Base-by-base conservation (phyloP, 1,140 invertebrate genomes). In the Pogonus chalceus region DNA sequence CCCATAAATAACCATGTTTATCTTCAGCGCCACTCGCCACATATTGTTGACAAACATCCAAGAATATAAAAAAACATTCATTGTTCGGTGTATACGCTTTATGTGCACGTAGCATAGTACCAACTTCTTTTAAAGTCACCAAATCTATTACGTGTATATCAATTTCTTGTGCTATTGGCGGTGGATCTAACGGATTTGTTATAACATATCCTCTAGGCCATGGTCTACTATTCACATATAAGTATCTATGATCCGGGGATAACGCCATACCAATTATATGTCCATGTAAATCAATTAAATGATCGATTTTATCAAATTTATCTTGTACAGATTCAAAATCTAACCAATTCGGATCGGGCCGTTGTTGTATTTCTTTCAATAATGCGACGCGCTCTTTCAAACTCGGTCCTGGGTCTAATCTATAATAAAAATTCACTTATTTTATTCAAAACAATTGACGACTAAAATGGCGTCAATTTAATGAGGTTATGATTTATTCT, bases 71-170 rank as follows among this genome's bases (percentile, higher is more conserved):
- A 69, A 91, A 92, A 62, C 89, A 92, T 67, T 92, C 88, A 53
- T 88, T 87, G 65, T 90, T 90, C 3, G 87, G 82, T 2, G 90
- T 92, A 63, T 88, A 93, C 1, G 88, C 88, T 69, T 87, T 87
- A 65, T 92, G 90, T 12, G 88, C 78, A 52, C 85, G 74, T n/a
- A 89, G 65, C 83, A 92, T 90, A 37, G 80, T 88, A 2, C 88
- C 89, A 16, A 92, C 84, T 71, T 85, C 78, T 64, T 84, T 82
- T 23, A 92, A 73, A 0, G 83, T 88, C 26, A 81, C 77, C 54
- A 92, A 71, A 72, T 92, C 90, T 59, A 92, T 92, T 1, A 92
- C 88, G 62, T 91, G 88, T 59, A 92, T 88, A 65, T 93, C 90
- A 52, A 92, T 92, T 74, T 92, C 87, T 71, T 90, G 86, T n/a